Base-by-base conservation (phyloP, 2,888 invertebrate genomes). In the Digitonthophagus gazella region DNA sequence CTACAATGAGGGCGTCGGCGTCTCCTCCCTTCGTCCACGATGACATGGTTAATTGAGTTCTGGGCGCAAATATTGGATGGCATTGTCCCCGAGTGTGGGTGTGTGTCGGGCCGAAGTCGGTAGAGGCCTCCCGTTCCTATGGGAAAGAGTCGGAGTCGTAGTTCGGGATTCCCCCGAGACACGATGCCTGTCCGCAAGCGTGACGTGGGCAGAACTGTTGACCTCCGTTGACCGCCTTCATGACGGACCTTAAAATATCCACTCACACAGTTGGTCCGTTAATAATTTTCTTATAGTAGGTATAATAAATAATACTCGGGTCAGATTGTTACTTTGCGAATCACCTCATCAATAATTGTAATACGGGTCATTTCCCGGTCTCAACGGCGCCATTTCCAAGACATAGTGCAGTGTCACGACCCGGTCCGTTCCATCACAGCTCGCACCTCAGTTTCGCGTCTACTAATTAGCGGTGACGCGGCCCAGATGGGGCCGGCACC, bases 141-240 rank as follows among this genome's bases (percentile, higher is more conserved):
- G 78, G 75, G 77, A 75, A 69, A 71, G 70, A 73, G 61, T 61
- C 73, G 76, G 74, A 79, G 78, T 78, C 79, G 79, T 78, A 79
- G 74, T 74, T 72, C 71, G 69, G 19, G 66, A 74, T 78, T 80
- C 76, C 80, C 58, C 66, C 61, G 79, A 75, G 81, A 79, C 74
- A 74, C 67, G 6, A 1, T 5, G 28, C 74, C 78, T 77, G 80
- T 80, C 80, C 76, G 73, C 75, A 74, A 73, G 71, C 74, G 74
- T 81, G 80, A 81, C 78, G 78, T 78, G 78, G 79, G 78, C 76
- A 74, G 74, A 72, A 75, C 74, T 76, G 77, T 76, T 78, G 78
- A 80, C 80, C 80, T 79, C 76, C 72, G 78, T 74, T 75, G 75
- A 76, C 76, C 76, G 75, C 75, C 74, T 75, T 76, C 76, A 75